Evolutionary conservation across 2,888 invertebrate genomes (phyloP), one percentile per base, ranked within the genome.

Genomic region (Lithophane semibrunnea): DNA sequence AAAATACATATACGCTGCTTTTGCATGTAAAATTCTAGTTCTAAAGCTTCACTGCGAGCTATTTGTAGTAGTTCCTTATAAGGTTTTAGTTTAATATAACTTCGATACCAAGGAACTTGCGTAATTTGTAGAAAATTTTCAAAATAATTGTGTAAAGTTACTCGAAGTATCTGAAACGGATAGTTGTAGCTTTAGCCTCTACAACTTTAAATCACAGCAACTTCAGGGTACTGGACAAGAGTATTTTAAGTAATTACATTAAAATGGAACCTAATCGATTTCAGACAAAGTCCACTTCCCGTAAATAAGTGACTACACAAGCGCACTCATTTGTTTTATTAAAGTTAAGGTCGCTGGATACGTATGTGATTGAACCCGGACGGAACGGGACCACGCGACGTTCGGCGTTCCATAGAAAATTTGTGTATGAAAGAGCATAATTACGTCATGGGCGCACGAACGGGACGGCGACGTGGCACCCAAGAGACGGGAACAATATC

Each of bases 91-190:
- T 61, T 58, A 65, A 49, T 42, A 75, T 13, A 49, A 81, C 66
- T 81, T 66, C 18, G 1, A 29, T 56, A 82, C 13, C 21, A 54
- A 63, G 47, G n/a, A 75, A 82, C 29, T 61, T n/a, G 76, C 29
- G 42, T 47, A 18, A 54, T 21, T 37, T 64, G 29, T 24, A 47
- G 42, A 44, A 64, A 64, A 80, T 63, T 8, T 64, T 77, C 56
- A n/a, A n/a, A 56, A 80, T 77, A 56, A 29, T 73, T 73, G 24
- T 47, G 13, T 29, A 8, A 66, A 80, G 42, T 72, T 49, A 49
- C 4, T 80, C 56, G 42, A 49, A 71, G 44, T 61, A 18, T 37
- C 7, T 37, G 0, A n/a, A 29, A 24, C 12, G 52, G 21, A 60
- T 60, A 68, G 29, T 44, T 56, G 2, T 13, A 44, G 42, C 56